Conservation (phyloP, 2,888 invertebrate species). For the Phania funesta region DNA sequence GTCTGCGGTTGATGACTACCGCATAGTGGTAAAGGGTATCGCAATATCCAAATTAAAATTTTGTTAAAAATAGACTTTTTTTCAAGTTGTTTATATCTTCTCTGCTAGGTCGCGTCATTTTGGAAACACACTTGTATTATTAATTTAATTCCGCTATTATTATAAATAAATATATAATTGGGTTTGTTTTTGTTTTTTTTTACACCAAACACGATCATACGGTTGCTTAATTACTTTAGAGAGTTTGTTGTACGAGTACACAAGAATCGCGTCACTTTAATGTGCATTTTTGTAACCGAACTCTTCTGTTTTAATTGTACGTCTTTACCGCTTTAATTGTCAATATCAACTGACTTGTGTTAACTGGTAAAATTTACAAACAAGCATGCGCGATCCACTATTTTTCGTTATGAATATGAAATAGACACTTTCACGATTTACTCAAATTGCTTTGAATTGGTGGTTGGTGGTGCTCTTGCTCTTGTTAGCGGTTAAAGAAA, state of each 20-base stretch:
- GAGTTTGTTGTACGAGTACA: not conserved
- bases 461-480: constrained; percentile 6
- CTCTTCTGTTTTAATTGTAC: not conserved
- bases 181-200: constrained; percentile 1
- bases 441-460: not conserved
- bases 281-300: no score
- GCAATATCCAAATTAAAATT: no score
- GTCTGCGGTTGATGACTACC: no score
- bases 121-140: no score
- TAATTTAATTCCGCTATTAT: not conserved
- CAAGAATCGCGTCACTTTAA: constrained; percentile 4
- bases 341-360: constrained; percentile 44
- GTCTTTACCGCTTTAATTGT: constrained; percentile 54
- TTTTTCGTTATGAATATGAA: constrained; percentile 3
- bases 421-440: constrained; percentile 47
- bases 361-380: constrained; percentile 7
- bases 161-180: no score
- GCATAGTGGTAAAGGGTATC: no score
- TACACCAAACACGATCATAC: constrained; percentile 12
- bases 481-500: constrained; percentile 7
- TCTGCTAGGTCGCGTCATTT: no score
- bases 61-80: no score
- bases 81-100: no score
- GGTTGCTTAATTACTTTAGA: not conserved
- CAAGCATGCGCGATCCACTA: not conserved